phyloP scores from a whole-genome alignment of 2,797 vertebrate species.

The Anabacerthia variegaticeps region DNA sequence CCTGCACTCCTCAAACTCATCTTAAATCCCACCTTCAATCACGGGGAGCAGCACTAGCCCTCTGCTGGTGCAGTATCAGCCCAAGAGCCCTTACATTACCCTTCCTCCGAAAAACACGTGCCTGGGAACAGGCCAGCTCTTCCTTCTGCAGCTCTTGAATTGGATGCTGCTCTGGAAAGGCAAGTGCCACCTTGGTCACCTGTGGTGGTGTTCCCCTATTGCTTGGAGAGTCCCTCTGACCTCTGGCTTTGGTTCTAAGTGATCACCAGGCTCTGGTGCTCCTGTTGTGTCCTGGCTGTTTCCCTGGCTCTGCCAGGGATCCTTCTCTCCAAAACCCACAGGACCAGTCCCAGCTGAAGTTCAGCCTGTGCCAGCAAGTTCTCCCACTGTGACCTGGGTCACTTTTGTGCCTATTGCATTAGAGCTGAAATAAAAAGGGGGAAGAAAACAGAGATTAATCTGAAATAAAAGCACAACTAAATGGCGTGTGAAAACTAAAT shows the following conservation, averaged over 20 bases:
- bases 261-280: not conserved
- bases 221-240: not conserved
- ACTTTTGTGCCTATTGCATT: not conserved
- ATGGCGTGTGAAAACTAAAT: conserved; percentile 67
- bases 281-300: not conserved
- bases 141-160: not conserved
- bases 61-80: not conserved
- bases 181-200: not conserved
- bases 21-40: not conserved
- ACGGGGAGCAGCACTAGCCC: not conserved
- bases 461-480: conserved; percentile 57
- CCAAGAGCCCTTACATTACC: not conserved
- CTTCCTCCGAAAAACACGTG: not conserved
- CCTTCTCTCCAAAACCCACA: not conserved
- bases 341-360: not conserved
- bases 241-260: not conserved
- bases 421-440: not conserved
- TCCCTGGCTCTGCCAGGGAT: not conserved
- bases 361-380: not conserved
- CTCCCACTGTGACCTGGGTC: conserved; percentile 7
- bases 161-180: not conserved
- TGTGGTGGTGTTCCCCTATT: not conserved
- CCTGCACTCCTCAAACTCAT: not conserved
- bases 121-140: not conserved
- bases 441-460: conserved; percentile 19